phyloP scores from a whole-genome alignment of 2,888 invertebrate genomes.

The Epinotia ramella region DNA sequence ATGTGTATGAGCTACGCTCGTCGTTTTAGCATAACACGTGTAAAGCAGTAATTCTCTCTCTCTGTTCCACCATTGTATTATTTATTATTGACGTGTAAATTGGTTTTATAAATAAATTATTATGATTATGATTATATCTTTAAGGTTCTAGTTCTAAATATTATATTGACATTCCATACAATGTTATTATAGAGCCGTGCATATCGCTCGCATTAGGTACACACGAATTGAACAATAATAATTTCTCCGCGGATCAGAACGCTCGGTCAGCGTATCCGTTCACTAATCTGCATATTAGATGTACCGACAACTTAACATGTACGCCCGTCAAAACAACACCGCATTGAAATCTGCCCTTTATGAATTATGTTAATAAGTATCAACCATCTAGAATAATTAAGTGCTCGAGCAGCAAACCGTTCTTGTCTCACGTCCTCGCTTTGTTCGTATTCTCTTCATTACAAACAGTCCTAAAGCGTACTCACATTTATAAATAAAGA shows the following conservation, averaged over 20 bases:
- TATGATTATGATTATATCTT: too few relatives aligned
- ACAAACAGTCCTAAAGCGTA: constrained; percentile 49
- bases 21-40: constrained; percentile 1
- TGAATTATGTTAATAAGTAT: constrained; percentile 51
- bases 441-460: constrained; percentile 56
- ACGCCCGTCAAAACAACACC: constrained; percentile 49
- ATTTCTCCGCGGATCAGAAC: constrained; percentile 71
- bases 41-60: neutral
- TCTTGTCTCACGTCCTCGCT: constrained; percentile 51
- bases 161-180: neutral
- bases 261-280: constrained; percentile 71
- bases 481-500: constrained; percentile 58
- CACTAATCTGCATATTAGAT: constrained; percentile 79
- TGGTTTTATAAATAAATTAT: too few relatives aligned
- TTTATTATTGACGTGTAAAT: too few relatives aligned
- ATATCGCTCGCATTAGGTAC: constrained; percentile 37
- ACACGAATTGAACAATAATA: constrained; percentile 74
- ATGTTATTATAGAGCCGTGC: neutral
- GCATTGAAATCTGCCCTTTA: constrained; percentile 51
- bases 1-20: constrained; percentile 12
- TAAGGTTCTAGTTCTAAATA: neutral
- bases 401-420: constrained; percentile 47
- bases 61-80: too few relatives aligned
- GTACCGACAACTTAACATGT: constrained; percentile 59
- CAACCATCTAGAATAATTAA: constrained; percentile 50